phyloP scores from a whole-genome alignment of 2,888 invertebrate genomes.

The Metellina segmentata region DNA sequence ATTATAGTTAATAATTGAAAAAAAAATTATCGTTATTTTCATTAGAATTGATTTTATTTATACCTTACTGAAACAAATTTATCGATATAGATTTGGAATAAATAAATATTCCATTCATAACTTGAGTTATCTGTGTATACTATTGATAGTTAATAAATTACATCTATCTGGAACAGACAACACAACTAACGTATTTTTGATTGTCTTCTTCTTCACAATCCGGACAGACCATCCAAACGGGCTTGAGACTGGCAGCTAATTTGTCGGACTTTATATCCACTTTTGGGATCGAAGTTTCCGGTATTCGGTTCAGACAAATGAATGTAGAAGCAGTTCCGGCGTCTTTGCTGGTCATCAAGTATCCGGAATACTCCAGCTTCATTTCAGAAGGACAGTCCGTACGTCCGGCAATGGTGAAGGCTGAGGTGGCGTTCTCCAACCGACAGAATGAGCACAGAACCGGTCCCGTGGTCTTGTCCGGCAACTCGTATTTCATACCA shows the following conservation, averaged over 20 bases:
- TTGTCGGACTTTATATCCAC: background rate
- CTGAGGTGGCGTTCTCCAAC: constrained; percentile 43
- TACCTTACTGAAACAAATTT: too few relatives aligned
- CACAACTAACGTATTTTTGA: constrained; percentile 33
- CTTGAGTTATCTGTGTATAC: too few relatives aligned
- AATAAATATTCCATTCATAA: too few relatives aligned
- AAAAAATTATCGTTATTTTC: too few relatives aligned
- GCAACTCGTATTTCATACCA: constrained; percentile 27
- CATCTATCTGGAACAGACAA: constrained; percentile 47
- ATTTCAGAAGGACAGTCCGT: constrained; percentile 17
- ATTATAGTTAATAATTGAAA: too few relatives aligned
- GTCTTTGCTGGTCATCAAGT: constrained; percentile 8
- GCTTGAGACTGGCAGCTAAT: background rate
- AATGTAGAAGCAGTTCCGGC: constrained; percentile 1
- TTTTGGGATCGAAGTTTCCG: background rate
- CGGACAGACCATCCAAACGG: constrained; percentile 5
- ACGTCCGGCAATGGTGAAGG: constrained; percentile 25
- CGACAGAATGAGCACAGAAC: constrained; percentile 32
- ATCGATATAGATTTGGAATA: too few relatives aligned
- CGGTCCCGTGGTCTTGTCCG: background rate
- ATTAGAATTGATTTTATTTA: too few relatives aligned
- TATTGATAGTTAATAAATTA: background rate
- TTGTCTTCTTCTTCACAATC: constrained; percentile 40
- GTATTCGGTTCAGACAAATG: constrained; percentile 24
- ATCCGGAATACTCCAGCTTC: constrained; percentile 48